These are phyloP conservation scores for Dicerorhinus sumatrensis DNA, from an alignment of 2,113 vertebrate species.

Conservation along the genomic window DNA sequence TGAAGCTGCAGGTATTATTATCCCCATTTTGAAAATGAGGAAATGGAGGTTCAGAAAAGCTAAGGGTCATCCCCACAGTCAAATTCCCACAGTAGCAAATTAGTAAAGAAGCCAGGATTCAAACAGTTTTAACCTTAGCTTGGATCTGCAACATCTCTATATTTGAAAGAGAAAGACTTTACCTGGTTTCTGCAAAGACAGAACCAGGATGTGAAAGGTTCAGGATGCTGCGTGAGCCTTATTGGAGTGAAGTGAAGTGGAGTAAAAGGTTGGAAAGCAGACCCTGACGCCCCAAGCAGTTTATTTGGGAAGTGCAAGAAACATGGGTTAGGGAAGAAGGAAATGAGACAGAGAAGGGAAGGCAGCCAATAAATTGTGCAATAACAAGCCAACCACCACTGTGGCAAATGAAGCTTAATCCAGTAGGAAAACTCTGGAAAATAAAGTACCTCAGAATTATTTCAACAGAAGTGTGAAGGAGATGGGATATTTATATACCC, in stretches of 20 bases:
- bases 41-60: neutral
- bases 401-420: neutral
- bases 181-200: neutral
- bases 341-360: neutral
- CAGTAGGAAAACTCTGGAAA: neutral
- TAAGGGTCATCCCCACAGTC: neutral
- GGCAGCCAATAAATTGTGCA: neutral
- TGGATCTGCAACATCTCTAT: neutral
- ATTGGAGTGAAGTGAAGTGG: too few relatives aligned
- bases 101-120: neutral
- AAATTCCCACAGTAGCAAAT: neutral
- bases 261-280: neutral
- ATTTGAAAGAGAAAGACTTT: neutral
- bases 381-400: neutral
- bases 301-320: neutral
- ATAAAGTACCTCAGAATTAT: neutral
- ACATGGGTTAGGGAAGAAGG: too few relatives aligned
- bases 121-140: neutral
- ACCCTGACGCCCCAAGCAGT: accelerated
- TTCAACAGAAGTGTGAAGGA: neutral
- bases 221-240: neutral
- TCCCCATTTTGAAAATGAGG: neutral
- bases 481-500: neutral
- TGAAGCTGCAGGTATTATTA: neutral
- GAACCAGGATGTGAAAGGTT: neutral